Evolutionary conservation across 2,888 invertebrate genomes (phyloP).

Genomic region (Coremacera marginata): DNA sequence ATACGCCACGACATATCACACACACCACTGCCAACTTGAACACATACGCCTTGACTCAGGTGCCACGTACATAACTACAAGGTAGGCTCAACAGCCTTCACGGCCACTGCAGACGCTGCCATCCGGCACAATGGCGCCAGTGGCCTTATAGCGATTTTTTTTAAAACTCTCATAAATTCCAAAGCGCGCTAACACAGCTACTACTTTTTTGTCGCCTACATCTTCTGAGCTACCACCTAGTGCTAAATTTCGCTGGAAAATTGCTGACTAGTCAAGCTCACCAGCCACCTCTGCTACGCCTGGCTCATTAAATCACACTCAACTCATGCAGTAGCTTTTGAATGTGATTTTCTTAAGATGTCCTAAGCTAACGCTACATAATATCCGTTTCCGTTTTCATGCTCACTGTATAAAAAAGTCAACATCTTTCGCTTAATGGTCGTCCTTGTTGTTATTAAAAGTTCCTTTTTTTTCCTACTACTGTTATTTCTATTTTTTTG

Average conservation of each 20-base stretch:
- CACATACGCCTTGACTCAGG: neutral
- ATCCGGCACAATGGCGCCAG: conserved; percentile 15
- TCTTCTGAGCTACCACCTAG: neutral
- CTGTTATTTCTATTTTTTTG: neutral
- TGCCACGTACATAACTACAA: neutral
- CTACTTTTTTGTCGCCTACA: neutral
- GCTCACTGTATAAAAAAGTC: neutral
- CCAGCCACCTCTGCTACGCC: neutral
- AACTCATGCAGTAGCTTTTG: neutral
- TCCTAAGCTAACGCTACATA: neutral
- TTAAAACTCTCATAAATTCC: neutral
- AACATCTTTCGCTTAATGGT: neutral
- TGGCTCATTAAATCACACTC: neutral
- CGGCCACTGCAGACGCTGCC: conserved; percentile 28
- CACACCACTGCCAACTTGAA: neutral
- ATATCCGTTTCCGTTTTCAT: conserved; percentile 14
- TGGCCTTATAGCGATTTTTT: neutral
- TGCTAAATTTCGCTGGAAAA: neutral
- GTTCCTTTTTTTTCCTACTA: neutral
- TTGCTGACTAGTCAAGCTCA: neutral
- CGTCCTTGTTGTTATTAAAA: conserved; percentile 9
- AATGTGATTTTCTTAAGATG: neutral
- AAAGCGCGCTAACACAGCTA: neutral
- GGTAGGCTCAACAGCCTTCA: neutral
- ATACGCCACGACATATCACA: neutral